Percentiles rank a stretch among this genome's conserved stretches.
Conservation (phyloP, 2,797 vertebrate genomes). For the Chiroxiphia lanceolata region DNA sequence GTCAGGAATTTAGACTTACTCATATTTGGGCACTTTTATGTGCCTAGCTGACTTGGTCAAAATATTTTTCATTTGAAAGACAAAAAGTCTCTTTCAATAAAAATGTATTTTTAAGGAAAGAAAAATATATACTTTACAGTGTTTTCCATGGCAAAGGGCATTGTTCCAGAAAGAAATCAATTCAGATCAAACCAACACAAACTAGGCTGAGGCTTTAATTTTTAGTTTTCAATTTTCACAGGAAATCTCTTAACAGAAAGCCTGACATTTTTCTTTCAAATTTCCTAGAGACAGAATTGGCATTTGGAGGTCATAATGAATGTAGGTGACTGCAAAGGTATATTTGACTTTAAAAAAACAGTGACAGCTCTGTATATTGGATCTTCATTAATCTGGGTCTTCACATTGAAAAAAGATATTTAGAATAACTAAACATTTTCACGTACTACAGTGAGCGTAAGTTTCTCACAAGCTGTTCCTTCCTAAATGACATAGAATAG, state of each 20-base stretch:
- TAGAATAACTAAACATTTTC: background rate
- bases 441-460: background rate
- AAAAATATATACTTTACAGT: background rate
- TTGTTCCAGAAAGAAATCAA: background rate
- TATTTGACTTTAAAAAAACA: background rate
- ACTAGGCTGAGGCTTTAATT: background rate
- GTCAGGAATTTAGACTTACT: background rate
- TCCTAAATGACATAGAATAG: background rate
- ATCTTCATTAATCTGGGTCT: background rate
- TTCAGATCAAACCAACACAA: background rate
- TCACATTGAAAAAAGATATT: background rate
- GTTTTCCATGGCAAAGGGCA: background rate
- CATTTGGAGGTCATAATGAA: background rate
- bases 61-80: conserved; percentile 33
- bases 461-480: background rate
- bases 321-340: background rate
- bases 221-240: conserved; percentile 1
- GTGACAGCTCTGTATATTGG: background rate
- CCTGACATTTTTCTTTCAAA: background rate
- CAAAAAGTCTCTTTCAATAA: background rate
- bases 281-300: background rate
- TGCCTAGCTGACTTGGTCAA: background rate
- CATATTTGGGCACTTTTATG: background rate
- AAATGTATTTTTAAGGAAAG: background rate
- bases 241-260: conserved; percentile 9